A percentile compares a stretch with the other conserved stretches of the same genome.
phyloP scores from a whole-genome alignment of 2,888 invertebrate genomes.

The Ophion slaviceki region DNA sequence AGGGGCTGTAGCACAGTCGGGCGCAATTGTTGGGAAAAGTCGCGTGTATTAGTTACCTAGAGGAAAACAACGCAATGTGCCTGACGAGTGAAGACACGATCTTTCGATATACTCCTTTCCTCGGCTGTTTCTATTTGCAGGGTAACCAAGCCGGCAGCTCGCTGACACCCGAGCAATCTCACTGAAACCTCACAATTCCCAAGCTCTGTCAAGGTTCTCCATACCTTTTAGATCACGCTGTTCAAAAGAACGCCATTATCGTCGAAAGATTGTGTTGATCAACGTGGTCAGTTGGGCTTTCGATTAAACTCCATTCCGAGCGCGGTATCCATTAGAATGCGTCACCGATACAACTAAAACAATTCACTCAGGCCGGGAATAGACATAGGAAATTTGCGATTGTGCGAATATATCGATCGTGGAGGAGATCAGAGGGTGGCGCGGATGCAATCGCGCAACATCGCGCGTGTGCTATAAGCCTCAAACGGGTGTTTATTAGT shows the following conservation, averaged over 20 bases:
- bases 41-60: not conserved
- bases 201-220: not conserved
- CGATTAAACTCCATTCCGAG: not conserved
- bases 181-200: not conserved
- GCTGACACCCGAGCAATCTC: not conserved
- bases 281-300: not conserved
- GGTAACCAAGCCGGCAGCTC: not conserved
- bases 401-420: conserved; percentile 2
- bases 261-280: too few species aligned
- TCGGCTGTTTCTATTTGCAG: not conserved
- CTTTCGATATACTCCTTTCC: not conserved
- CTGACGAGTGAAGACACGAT: not conserved
- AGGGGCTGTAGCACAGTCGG: too few species aligned
- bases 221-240: not conserved
- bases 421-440: not conserved
- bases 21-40: not conserved
- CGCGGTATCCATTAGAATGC: not conserved
- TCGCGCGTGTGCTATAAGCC: conserved; percentile 23
- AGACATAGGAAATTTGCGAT: not conserved
- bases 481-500: conserved; percentile 25
- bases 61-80: not conserved
- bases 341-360: not conserved
- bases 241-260: too few species aligned
- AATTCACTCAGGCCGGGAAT: not conserved
- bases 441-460: conserved; percentile 6